A percentile compares a stretch with the other conserved stretches of the same genome.
phyloP scores from a whole-genome alignment of 2,888 invertebrate species.

The Adela reaumurella region DNA sequence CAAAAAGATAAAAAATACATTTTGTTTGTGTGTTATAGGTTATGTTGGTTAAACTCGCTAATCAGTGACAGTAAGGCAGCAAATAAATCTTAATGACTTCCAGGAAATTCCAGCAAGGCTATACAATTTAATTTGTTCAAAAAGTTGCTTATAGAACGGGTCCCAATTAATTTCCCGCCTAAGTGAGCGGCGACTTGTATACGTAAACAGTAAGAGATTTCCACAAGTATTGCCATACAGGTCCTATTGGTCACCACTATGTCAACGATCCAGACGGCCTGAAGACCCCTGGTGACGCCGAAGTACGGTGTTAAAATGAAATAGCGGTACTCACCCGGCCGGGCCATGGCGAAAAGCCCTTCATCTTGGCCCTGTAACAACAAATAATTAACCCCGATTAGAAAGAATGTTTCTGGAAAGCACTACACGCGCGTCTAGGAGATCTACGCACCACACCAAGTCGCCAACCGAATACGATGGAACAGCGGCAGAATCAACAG shows the following conservation, averaged over 20 bases:
- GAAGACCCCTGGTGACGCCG: no score
- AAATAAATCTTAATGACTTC: no score
- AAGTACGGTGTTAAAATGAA: no score
- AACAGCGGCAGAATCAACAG: not conserved
- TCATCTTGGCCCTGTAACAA: slow-evolving; percentile 93
- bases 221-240: no score
- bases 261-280: no score
- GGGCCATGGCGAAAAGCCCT: slow-evolving; percentile 95
- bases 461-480: slow-evolving; percentile 32
- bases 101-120: no score
- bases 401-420: slow-evolving; percentile 10
- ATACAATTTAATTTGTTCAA: no score
- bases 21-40: no score
- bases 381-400: slow-evolving; percentile 21
- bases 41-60: no score
- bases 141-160: no score
- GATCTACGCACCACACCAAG: slow-evolving; percentile 50
- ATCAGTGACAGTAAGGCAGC: no score
- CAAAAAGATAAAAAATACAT: not conserved
- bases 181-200: slow-evolving; percentile 6
- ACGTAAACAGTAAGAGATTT: slow-evolving; percentile 16
- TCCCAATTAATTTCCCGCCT: slow-evolving; percentile 16
- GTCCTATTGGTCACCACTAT: no score
- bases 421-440: not conserved
- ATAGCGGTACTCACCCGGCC: slow-evolving; percentile 78